A percentile compares a stretch with the other conserved stretches of the same genome.
phyloP scores from a whole-genome alignment of 2,888 invertebrate species.

The Parelbella ahira region DNA sequence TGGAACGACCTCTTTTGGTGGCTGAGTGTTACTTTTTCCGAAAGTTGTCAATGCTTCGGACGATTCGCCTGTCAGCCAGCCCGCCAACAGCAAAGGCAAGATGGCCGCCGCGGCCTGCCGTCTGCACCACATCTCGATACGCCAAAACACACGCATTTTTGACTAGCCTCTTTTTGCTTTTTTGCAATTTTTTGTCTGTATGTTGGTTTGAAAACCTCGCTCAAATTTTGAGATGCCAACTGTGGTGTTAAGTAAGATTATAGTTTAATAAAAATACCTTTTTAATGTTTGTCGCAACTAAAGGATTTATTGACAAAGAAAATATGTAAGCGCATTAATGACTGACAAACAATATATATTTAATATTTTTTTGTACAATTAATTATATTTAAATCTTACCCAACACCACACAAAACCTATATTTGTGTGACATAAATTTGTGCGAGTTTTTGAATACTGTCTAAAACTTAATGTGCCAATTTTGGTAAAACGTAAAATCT shows the following conservation, averaged over 20 bases:
- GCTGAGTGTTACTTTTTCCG: conserved; percentile 83
- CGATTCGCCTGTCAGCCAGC: conserved; percentile 67
- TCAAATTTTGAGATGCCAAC: conserved; percentile 12
- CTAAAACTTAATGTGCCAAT: conserved; percentile 22
- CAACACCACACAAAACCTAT: conserved; percentile 6
- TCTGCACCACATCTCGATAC: conserved; percentile 70
- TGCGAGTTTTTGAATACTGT: too few species aligned
- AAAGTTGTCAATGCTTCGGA: conserved; percentile 85
- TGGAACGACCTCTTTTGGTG: conserved; percentile 77
- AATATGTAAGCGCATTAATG: too few species aligned
- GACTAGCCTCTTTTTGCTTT: conserved; percentile 28
- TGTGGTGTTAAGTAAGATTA: conserved; percentile 6
- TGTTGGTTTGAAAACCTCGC: conserved; percentile 15
- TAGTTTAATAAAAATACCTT: neutral
- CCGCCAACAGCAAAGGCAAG: conserved; percentile 56
- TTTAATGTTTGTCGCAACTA: too few species aligned
- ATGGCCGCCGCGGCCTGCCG: conserved; percentile 58
- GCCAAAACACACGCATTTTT: conserved; percentile 59
- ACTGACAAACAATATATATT: too few species aligned
- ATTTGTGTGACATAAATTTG: too few species aligned
- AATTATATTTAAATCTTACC: too few species aligned
- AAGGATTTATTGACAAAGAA: neutral
- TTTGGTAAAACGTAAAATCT: conserved; percentile 10
- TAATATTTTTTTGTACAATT: neutral
- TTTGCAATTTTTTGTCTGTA: conserved; percentile 15